Conservation (phyloP, 2,888 invertebrate species). For the Drosophila greeni region DNA sequence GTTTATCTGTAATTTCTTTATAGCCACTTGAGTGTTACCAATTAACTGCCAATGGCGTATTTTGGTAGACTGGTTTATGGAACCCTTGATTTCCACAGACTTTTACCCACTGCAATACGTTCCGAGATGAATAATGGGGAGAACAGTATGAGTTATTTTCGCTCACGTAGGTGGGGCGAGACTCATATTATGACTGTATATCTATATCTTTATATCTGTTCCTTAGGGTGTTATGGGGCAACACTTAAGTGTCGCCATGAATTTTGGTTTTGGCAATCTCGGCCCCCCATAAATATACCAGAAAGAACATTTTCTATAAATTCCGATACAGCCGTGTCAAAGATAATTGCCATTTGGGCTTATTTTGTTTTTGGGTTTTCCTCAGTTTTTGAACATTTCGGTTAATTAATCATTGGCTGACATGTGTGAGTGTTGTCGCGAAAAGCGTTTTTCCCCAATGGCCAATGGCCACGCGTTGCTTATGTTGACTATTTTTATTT, state of each 20-base stretch:
- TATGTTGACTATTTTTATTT: conserved; percentile 13
- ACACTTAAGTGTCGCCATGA: conserved; percentile 34
- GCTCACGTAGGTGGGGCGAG: conserved; percentile 1
- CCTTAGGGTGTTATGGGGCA: conserved; percentile 28
- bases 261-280: conserved; percentile 36
- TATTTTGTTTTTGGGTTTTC: conserved; percentile 11
- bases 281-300: conserved; percentile 20
- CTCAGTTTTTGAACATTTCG: conserved; percentile 17
- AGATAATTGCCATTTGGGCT: conserved; percentile 18
- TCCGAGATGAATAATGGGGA: conserved; percentile 5
- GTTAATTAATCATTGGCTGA: conserved; percentile 39
- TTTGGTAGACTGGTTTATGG: conserved; percentile 33
- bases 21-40: conserved; percentile 21
- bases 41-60: conserved; percentile 30
- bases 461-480: conserved; percentile 37
- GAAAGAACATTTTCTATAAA: conserved; percentile 3
- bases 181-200: conserved; percentile 9
- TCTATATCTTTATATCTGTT: conserved; percentile 26
- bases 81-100: conserved; percentile 16
- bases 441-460: conserved; percentile 30
- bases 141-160: neutral
- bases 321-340: conserved; percentile 24
- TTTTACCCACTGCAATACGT: neutral
- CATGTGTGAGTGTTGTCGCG: conserved; percentile 19
- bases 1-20: conserved; percentile 37